A percentile compares a stretch with the other conserved stretches of the same genome.
Evolutionary conservation across 2,888 invertebrate species (phyloP).

Genomic region (Matsumyia berberina): DNA sequence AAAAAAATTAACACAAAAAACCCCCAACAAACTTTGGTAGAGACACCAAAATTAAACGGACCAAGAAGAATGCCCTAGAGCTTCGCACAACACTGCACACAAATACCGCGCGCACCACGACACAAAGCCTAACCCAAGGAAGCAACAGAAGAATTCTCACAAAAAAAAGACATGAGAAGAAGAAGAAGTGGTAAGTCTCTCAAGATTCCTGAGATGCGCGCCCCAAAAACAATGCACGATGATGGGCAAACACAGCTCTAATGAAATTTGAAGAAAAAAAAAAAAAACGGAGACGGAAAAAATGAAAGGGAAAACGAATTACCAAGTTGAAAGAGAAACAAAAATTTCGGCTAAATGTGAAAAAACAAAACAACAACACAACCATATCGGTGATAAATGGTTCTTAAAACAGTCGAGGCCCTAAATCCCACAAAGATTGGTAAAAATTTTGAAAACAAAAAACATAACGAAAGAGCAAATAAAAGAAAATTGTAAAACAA

Average conservation of each 20-base stretch:
- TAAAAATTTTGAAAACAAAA: neutral
- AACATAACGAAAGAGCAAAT: slow-evolving; percentile 21
- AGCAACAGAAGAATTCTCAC: slow-evolving; percentile 67
- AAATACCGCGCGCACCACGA: neutral
- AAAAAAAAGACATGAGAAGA: slow-evolving; percentile 48
- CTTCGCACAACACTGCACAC: slow-evolving; percentile 76
- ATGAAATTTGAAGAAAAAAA: slow-evolving; percentile 54
- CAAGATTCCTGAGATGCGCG: slow-evolving; percentile 43
- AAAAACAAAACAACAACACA: slow-evolving; percentile 36
- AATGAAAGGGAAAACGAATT: slow-evolving; percentile 26
- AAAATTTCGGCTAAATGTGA: slow-evolving; percentile 37
- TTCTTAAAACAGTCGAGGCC: slow-evolving; percentile 48
- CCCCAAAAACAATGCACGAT: slow-evolving; percentile 71
- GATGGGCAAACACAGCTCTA: slow-evolving; percentile 75
- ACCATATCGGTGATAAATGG: slow-evolving; percentile 47
- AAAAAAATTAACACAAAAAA: slow-evolving; percentile 20
- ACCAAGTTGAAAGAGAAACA: slow-evolving; percentile 7
- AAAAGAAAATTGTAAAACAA: slow-evolving; percentile 21
- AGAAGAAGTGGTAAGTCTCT: slow-evolving; percentile 28
- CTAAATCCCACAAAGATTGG: slow-evolving; percentile 25
- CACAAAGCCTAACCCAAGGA: neutral
- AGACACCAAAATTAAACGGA: slow-evolving; percentile 78
- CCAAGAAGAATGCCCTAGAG: slow-evolving; percentile 78
- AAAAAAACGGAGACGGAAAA: slow-evolving; percentile 6
- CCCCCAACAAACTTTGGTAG: slow-evolving; percentile 53